Evolutionary conservation across 2,888 invertebrate species (phyloP).

Genomic region (Phasia obesa): DNA sequence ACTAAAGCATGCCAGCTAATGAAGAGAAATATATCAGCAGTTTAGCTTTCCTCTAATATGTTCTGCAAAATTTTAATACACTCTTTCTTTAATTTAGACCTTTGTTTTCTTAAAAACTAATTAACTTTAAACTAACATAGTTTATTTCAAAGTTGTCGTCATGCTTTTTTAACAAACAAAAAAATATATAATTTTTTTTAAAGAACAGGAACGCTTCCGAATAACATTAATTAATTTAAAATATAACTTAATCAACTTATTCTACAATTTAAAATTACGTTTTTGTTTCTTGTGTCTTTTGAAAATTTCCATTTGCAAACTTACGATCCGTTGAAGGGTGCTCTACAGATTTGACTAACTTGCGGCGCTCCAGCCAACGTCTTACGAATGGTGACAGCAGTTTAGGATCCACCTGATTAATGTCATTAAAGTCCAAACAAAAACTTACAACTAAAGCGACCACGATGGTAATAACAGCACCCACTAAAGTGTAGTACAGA

Average conservation of each 20-base stretch:
- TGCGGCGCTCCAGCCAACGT: conserved; percentile 82
- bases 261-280: conserved; percentile 23
- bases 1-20: no score
- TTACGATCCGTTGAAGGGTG: conserved; percentile 64
- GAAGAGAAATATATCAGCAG: no score
- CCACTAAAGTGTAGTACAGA: conserved; percentile 89
- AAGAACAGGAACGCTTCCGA: conserved; percentile 37
- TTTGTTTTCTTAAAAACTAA: conserved; percentile 26
- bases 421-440: conserved; percentile 83
- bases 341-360: conserved; percentile 44
- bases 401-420: conserved; percentile 84
- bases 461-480: conserved; percentile 84
- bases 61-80: no score
- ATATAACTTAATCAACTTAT: neutral
- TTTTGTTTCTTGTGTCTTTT: conserved; percentile 73
- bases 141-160: conserved; percentile 36
- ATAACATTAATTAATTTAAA: no score
- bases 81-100: no score
- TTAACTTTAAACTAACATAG: conserved; percentile 64
- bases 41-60: no score
- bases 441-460: conserved; percentile 84
- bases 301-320: conserved; percentile 48
- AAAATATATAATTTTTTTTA: neutral
- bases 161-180: neutral
- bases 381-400: conserved; percentile 89